Evolutionary conservation across 1,140 invertebrate genomes (phyloP), one percentile per base, ranked within the genome.

Genomic region (Rhizoglyphus robini): DNA sequence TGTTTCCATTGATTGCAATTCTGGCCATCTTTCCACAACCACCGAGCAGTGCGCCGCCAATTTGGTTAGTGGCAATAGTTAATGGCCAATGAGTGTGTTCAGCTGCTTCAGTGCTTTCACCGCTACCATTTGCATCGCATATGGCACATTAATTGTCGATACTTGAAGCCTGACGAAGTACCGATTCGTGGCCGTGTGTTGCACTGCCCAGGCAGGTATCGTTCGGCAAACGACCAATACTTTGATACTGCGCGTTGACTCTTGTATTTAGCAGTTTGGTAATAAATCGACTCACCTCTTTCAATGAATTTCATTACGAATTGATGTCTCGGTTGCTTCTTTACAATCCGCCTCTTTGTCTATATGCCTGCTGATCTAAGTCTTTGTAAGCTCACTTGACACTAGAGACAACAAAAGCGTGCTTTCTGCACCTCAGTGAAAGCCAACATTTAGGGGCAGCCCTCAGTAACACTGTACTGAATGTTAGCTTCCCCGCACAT

Each of bases 61-160:
- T n/a, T n/a, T n/a, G n/a, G n/a, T n/a, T n/a, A n/a, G n/a, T n/a
- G n/a, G n/a, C 54, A 3, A 30, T 58, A 23, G 27, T 58, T 32
- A n/a, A n/a, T 58, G 27, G n/a, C 29, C 15, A 58, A n/a, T 27
- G 15, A 18, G 18, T 32, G 15, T 58, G n/a, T 58, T 27, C 20
- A 25, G 51, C 20, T 30, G 1, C 54, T 32, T 5, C 3, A n/a
- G 2, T 46, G 3, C 8, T 46, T 46, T n/a, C n/a, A n/a, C n/a
- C n/a, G n/a, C n/a, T 54, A 32, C 15, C 8, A 54, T 23, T 8
- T 23, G 51, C 51, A 54, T 54, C 51, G 23, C 51, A n/a, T n/a
- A 54, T 27, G 51, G 51, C 51, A 54, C 51, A 54, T 15, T 54
- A 54, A 54, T 54, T 54, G 51, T 23, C 51, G 51, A 54, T 54